phyloP scores from a whole-genome alignment of 2,113 vertebrate genomes.

The Alethe diademata region DNA sequence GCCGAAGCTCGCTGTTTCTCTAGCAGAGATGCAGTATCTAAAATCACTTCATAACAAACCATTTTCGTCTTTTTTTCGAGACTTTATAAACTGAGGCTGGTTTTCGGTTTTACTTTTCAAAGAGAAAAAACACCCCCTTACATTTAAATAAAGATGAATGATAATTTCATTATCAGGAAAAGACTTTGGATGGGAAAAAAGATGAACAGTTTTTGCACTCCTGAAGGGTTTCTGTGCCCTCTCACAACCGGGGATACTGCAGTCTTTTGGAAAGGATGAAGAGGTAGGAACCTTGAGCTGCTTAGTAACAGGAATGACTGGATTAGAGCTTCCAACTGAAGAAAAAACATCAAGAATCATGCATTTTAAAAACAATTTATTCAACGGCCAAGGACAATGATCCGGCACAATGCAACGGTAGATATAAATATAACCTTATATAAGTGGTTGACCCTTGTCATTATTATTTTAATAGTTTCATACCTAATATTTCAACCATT shows the following conservation, averaged over 20 bases:
- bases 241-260: slow-evolving; percentile 31
- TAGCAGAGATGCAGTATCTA: slow-evolving; percentile 55
- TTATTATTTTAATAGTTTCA: slow-evolving; percentile 60
- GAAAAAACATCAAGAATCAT: slow-evolving; percentile 68
- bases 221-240: slow-evolving; percentile 35
- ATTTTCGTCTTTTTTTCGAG: not conserved
- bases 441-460: slow-evolving; percentile 72
- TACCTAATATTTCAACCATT: slow-evolving; percentile 58
- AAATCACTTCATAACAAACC: slow-evolving; percentile 12
- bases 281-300: slow-evolving; percentile 58
- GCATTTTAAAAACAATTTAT: slow-evolving; percentile 69
- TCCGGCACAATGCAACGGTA: slow-evolving; percentile 65
- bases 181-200: slow-evolving; percentile 8
- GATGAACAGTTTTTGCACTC: not conserved
- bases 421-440: slow-evolving; percentile 69
- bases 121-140: not conserved
- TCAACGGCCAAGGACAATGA: slow-evolving; percentile 62
- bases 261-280: slow-evolving; percentile 49
- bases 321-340: slow-evolving; percentile 62
- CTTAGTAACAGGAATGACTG: slow-evolving; percentile 55
- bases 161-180: slow-evolving; percentile 69
- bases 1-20: slow-evolving; percentile 10
- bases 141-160: slow-evolving; percentile 51
- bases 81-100: not conserved
- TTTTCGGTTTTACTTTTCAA: not conserved